A percentile compares a stretch with the other conserved stretches of the same genome.
phyloP scores from a whole-genome alignment of 2,113 vertebrate species.

The Merops nubicus region DNA sequence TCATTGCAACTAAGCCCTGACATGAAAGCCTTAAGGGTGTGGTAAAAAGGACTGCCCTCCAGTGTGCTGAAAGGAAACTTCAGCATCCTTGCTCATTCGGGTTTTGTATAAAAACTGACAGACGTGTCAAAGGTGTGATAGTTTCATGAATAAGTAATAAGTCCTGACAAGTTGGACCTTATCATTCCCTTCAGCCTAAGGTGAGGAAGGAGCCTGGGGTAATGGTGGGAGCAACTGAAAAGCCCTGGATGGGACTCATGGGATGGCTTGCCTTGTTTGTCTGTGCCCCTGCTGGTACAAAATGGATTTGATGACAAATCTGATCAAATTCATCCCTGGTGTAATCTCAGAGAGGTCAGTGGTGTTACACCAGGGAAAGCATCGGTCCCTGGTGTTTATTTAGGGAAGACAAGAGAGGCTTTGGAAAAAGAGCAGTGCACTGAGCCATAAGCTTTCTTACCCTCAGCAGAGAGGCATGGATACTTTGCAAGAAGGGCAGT shows the following conservation, averaged over 20 bases:
- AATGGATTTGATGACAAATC: constrained; percentile 53
- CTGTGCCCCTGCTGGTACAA: constrained; percentile 42
- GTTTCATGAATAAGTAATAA: constrained; percentile 74
- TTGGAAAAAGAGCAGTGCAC: neutral
- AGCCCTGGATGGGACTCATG: constrained; percentile 46
- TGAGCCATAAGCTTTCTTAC: constrained; percentile 36
- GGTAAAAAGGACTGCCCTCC: constrained; percentile 70
- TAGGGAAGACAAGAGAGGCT: neutral
- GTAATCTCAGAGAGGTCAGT: constrained; percentile 52
- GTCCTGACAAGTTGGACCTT: constrained; percentile 80
- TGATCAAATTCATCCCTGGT: constrained; percentile 56
- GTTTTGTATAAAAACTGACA: constrained; percentile 81
- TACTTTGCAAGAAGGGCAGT: constrained; percentile 6
- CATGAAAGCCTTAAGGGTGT: constrained; percentile 67
- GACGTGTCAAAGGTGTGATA: constrained; percentile 80
- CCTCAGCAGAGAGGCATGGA: neutral
- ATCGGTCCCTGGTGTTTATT: constrained; percentile 18
- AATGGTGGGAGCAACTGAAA: constrained; percentile 51
- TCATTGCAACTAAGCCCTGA: constrained; percentile 53
- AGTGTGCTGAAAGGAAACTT: constrained; percentile 67
- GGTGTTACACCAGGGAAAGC: constrained; percentile 19
- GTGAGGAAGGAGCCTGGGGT: constrained; percentile 67
- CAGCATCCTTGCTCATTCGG: constrained; percentile 71
- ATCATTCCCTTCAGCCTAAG: constrained; percentile 76
- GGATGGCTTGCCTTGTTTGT: neutral